Base-by-base conservation (phyloP, 37 sponge, comb jelly and placozoan genomes). In the Tethya wilhelma region DNA sequence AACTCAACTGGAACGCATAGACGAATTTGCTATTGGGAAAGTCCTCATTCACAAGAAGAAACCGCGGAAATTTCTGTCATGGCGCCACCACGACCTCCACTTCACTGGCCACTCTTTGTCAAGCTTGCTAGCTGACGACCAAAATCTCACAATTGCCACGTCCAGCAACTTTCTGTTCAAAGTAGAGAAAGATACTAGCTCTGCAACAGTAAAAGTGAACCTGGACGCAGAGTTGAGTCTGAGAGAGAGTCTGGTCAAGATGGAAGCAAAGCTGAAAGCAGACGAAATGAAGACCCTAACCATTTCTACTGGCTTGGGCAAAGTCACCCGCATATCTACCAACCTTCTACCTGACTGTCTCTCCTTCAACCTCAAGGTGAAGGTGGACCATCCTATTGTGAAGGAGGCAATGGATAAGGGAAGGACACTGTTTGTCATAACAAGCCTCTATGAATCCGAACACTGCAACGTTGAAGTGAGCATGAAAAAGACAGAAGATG, bases 11-110 rank as follows among this genome's bases (percentile, higher is more conserved):
- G 85, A 84, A 4, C 45, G 81, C 2, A 64, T 75, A 20, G 79
- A 87, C 71, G 84, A 92, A 0, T 81, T 77, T 37, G 44, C 49
- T 2, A 67, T 92, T n/a, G 93, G 93, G 0, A 64, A 82, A 28
- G 85, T 92, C 14, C 78, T 92, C 14, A 59, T 80, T 23, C 81
- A 77, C 67, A 23, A 79, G 31, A 70, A 69, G 60, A 92, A 80
- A 49, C 93, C 89, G 32, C 80, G 74, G 4, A 70, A 56, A 30
- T 42, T 79, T 45, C 64, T 66, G 49, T 81, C 85, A 20, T 79
- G 85, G 89, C 44, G 85, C 30, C 75, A 70, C 30, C 81, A 92
- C 45, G 56, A 76, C 23, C 81, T 92, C 17, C 59, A 68, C 28
- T 88, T 81, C 73, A 83, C 89, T 14, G 89, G 93, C 12, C 28